Evolutionary conservation across 92 coral and sea anemone species (phyloP).

Genomic region (Heteractis magnifica): DNA sequence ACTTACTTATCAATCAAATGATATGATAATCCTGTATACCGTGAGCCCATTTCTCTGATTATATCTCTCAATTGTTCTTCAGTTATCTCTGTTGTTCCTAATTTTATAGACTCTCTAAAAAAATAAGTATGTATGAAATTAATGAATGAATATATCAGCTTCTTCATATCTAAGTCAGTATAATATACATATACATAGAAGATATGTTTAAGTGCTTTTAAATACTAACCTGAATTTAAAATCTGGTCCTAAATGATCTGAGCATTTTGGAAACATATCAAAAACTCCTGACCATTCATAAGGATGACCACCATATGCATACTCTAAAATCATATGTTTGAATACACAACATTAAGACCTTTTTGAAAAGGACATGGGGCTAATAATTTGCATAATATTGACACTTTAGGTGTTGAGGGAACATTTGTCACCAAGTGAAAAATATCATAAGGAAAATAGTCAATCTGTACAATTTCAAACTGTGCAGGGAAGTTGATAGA

Average conservation of each 20-base stretch:
- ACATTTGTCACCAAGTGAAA: no score
- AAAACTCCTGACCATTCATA: slow-evolving; percentile 86
- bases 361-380: no score
- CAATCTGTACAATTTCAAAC: no score
- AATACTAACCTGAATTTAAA: slow-evolving; percentile 84
- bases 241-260: slow-evolving; percentile 80
- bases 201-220: no score
- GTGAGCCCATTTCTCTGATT: slow-evolving; percentile 70
- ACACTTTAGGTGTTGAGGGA: no score
- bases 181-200: background rate
- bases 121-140: background rate
- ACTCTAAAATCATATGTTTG: slow-evolving; percentile 45
- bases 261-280: slow-evolving; percentile 80
- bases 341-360: no score
- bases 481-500: no score
- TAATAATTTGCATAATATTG: no score
- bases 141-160: background rate
- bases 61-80: slow-evolving; percentile 71
- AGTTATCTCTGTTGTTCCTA: slow-evolving; percentile 84
- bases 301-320: slow-evolving; percentile 98
- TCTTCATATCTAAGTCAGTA: background rate
- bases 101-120: slow-evolving; percentile 73
- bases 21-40: slow-evolving; percentile 81
- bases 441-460: no score
- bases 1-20: slow-evolving; percentile 92